A percentile compares a stretch with the other conserved stretches of the same genome.
These are phyloP conservation scores for Steinernema hermaphroditum DNA, from an alignment of 2,888 invertebrate genomes.

Conservation along the genomic window DNA sequence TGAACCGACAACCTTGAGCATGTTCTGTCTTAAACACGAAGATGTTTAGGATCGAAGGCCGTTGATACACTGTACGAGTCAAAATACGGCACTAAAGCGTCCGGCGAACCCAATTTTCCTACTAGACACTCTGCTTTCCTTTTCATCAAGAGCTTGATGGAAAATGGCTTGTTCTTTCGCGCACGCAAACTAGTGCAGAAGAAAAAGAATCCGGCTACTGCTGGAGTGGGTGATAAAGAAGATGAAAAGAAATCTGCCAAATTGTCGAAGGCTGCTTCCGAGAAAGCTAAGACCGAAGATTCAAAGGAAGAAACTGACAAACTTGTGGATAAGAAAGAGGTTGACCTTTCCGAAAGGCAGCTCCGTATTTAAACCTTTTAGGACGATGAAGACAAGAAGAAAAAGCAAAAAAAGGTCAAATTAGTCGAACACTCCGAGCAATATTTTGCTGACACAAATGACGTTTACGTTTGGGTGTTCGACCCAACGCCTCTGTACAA, in stretches of 20 bases:
- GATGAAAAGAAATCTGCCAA: slow-evolving; percentile 67
- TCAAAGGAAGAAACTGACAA: slow-evolving; percentile 33
- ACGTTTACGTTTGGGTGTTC: slow-evolving; percentile 74
- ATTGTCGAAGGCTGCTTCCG: slow-evolving; percentile 68
- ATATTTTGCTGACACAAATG: slow-evolving; percentile 74
- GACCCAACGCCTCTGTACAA: slow-evolving; percentile 70
- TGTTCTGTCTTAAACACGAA: no score
- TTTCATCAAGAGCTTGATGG: slow-evolving; percentile 45
- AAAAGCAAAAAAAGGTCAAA: slow-evolving; percentile 77
- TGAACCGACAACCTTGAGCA: no score
- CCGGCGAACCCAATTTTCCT: slow-evolving; percentile 78
- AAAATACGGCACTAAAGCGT: slow-evolving; percentile 76
- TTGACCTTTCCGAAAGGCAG: background rate
- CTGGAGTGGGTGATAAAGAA: slow-evolving; percentile 56
- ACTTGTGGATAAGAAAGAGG: slow-evolving; percentile 36
- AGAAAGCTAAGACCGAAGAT: slow-evolving; percentile 48
- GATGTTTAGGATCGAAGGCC: slow-evolving; percentile 77
- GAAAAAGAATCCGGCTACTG: slow-evolving; percentile 61
- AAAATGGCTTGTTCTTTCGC: slow-evolving; percentile 59
- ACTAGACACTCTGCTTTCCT: slow-evolving; percentile 71
- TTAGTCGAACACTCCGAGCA: slow-evolving; percentile 97
- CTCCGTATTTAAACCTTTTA: slow-evolving; percentile 34
- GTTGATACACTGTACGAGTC: slow-evolving; percentile 88
- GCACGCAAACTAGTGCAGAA: slow-evolving; percentile 63
- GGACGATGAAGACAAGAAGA: slow-evolving; percentile 59